Percentiles rank a stretch among this genome's conserved stretches.
phyloP scores from a whole-genome alignment of 2,888 invertebrate genomes.

The Aspidiotus destructor region DNA sequence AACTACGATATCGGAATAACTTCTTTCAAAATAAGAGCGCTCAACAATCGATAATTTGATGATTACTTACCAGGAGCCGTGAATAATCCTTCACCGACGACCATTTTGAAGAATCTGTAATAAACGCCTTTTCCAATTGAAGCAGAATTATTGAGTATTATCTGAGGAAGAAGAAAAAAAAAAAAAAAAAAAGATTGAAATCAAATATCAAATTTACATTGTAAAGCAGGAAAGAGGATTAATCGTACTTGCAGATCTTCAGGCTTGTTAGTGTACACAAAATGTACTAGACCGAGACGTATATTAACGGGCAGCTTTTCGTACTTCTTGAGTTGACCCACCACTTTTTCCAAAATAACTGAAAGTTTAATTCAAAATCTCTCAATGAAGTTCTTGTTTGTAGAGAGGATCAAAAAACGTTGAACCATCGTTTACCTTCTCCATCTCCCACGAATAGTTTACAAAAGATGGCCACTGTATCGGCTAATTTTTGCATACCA shows the following conservation, averaged over 20 bases:
- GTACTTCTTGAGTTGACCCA: no score
- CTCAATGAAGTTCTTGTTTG: no score
- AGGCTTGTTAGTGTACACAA: not conserved
- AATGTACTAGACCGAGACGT: not conserved
- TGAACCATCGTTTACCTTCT: no score
- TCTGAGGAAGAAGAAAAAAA: not conserved
- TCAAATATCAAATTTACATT: not conserved
- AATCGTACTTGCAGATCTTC: conserved; percentile 1
- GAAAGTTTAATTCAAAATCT: no score
- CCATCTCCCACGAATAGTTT: no score
- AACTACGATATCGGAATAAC: conserved; percentile 39
- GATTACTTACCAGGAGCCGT: not conserved
- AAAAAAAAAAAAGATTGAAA: not conserved
- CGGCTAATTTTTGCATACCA: no score
- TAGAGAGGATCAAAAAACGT: no score
- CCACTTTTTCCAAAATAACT: no score
- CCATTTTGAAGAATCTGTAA: not conserved
- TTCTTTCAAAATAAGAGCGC: not conserved
- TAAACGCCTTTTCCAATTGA: not conserved
- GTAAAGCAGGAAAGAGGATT: not conserved
- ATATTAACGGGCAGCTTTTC: no score
- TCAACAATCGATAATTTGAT: not conserved
- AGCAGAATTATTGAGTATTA: not conserved
- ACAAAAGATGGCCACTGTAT: no score
- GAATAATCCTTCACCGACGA: not conserved